phyloP scores from a whole-genome alignment of 1,140 invertebrate genomes.

The Platyscapa corneri region DNA sequence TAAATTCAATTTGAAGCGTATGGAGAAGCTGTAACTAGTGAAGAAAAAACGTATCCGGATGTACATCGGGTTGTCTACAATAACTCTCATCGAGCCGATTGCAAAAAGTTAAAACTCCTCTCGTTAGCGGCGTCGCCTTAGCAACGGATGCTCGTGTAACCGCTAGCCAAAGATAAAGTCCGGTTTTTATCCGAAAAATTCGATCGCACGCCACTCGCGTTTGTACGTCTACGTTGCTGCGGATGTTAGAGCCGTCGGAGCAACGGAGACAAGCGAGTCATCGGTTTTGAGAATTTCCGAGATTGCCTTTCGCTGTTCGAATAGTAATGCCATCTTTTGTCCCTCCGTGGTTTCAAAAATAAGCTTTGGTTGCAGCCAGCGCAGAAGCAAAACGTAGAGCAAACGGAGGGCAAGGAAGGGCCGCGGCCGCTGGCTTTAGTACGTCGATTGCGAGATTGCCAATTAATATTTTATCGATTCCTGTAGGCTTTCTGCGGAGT shows the following conservation, averaged over 20 bases:
- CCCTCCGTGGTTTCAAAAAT: too few relatives aligned
- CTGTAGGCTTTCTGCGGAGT: not conserved
- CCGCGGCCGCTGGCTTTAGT: too few relatives aligned
- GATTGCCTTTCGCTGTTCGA: constrained; percentile 20
- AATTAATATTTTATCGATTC: constrained; percentile 35
- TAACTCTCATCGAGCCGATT: not conserved
- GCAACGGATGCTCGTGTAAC: not conserved
- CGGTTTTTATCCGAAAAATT: constrained; percentile 13
- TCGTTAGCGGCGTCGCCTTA: too few relatives aligned
- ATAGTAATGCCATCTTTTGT: not conserved
- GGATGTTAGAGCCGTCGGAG: too few relatives aligned
- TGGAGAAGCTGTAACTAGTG: not conserved
- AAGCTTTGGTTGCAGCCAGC: not conserved
- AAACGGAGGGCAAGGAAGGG: not conserved
- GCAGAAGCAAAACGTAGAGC: not conserved
- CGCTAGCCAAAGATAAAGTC: not conserved
- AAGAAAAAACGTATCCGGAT: not conserved
- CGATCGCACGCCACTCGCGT: not conserved
- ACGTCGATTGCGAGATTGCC: not conserved
- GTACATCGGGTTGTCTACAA: not conserved
- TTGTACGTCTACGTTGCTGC: not conserved
- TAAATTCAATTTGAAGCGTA: not conserved
- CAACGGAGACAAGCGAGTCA: not conserved
- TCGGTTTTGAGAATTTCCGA: not conserved
- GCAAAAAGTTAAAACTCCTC: not conserved